A percentile compares a stretch with the other conserved stretches of the same genome.
Evolutionary conservation across 2,113 vertebrate genomes (phyloP).

Genomic region (Mustela lutreola): DNA sequence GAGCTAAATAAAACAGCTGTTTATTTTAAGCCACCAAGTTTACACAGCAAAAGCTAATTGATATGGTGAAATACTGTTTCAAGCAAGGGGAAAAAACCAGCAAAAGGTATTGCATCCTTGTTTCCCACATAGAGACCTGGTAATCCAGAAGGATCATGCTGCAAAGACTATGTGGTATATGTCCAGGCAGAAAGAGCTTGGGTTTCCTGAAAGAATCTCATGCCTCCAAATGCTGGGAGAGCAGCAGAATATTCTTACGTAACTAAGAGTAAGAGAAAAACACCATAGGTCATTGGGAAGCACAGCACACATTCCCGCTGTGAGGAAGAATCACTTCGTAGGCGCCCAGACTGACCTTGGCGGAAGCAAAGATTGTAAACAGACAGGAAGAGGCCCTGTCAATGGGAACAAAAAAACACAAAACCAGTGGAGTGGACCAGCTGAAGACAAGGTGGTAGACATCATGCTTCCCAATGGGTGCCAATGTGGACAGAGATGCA

Average conservation of each 20-base stretch:
- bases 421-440: background rate
- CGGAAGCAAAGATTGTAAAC: background rate
- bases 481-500: background rate
- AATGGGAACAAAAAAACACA: background rate
- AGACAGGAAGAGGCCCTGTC: background rate
- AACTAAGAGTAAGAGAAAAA: background rate
- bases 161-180: background rate
- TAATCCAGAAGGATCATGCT: background rate
- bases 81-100: background rate
- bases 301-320: background rate
- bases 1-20: background rate
- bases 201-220: background rate
- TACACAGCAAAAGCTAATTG: background rate
- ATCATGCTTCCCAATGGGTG: background rate
- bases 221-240: background rate
- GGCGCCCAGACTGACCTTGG: background rate
- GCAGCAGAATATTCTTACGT: background rate
- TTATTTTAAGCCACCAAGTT: background rate
- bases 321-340: background rate
- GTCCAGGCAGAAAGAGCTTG: background rate
- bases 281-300: background rate
- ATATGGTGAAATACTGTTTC: background rate
- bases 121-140: background rate
- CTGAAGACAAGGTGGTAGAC: background rate
- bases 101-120: background rate